Evolutionary conservation across 2,113 vertebrate species (phyloP), one percentile per base, ranked within the genome.

Genomic region (Lepidothrix coronata): DNA sequence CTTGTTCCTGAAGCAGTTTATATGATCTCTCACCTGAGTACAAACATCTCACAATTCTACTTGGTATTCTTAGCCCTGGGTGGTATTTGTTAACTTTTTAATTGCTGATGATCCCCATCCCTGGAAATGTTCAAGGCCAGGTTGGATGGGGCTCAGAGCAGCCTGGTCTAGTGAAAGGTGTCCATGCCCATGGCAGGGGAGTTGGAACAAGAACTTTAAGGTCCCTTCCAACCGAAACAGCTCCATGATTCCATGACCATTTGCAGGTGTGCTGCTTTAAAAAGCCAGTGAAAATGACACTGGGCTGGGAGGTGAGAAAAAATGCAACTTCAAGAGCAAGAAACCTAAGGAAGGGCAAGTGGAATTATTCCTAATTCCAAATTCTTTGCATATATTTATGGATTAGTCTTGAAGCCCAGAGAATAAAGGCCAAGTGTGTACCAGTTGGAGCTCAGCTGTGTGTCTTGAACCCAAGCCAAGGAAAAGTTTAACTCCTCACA

Each of bases 11-110:
- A 91, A 96, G 66, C 66, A 78, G n/a, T 76, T 78, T 55, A 24
- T 24, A 46, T 39, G 22, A 44, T 91, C 80, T 92, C 92, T 95
- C 76, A 65, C 95, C 88, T 91, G 93, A 96, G 91, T 72, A 54
- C 83, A 61, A 85, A 91, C 52, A 57, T 68, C 22, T 76, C 82
- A 35, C 30, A 30, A 24, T 54, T 93, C 91, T 59, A 0, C 2
- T 27, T 11, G 37, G 28, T 68, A 22, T 30, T 59, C 73, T 61
- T 31, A 71, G 49, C 66, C 23, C 61, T 84, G 85, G 76, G 18
- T 78, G 37, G 43, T n/a, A 1, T 11, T 83, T 41, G 71, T 63
- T 59, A 33, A 37, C 3, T 46, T 62, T 12, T 41, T 23, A 10
- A 35, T 7, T 22, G 39, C 30, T 44, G 79, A 25, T 80, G 72